These are phyloP conservation scores for Hyperopisus bebe DNA, from an alignment of 2,113 vertebrate genomes.

Conservation along the genomic window DNA sequence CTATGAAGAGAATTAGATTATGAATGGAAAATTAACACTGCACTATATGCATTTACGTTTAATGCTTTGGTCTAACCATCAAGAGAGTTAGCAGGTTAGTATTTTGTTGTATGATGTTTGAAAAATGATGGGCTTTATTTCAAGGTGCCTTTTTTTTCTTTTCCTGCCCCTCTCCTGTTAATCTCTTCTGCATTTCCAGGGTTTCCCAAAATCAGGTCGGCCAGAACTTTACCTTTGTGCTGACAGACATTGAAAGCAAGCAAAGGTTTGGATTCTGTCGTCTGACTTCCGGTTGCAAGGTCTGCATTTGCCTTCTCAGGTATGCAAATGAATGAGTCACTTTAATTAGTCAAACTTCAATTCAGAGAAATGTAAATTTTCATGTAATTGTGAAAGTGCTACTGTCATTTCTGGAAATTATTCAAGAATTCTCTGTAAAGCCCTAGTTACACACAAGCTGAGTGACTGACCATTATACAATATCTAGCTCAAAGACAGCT, in stretches of 20 bases:
- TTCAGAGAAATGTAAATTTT: background rate
- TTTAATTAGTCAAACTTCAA: background rate
- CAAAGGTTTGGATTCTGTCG: conserved; percentile 97
- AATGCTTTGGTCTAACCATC: background rate
- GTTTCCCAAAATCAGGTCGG: conserved; percentile 85
- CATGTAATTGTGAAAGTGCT: background rate
- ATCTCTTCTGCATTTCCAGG: conserved; percentile 53
- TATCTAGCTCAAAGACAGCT: background rate
- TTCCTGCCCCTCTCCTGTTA: background rate
- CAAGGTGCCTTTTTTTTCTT: background rate
- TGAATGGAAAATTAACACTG: background rate
- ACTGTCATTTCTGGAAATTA: background rate
- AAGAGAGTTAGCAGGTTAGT: background rate
- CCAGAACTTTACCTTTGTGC: conserved; percentile 96
- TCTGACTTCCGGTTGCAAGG: conserved; percentile 79
- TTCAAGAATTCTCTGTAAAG: background rate
- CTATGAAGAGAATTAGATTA: background rate
- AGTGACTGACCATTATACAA: background rate
- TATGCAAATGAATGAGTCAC: conserved; percentile 45
- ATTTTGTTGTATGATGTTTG: background rate
- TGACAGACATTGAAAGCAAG: conserved; percentile 93
- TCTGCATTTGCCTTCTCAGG: conserved; percentile 93
- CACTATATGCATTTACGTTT: background rate
- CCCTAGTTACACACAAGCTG: background rate
- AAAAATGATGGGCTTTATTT: background rate